Percentiles rank a stretch among this genome's conserved stretches.
These are phyloP conservation scores for Hypothenemus hampei DNA, from an alignment of 1,140 invertebrate genomes.

Conservation along the genomic window DNA sequence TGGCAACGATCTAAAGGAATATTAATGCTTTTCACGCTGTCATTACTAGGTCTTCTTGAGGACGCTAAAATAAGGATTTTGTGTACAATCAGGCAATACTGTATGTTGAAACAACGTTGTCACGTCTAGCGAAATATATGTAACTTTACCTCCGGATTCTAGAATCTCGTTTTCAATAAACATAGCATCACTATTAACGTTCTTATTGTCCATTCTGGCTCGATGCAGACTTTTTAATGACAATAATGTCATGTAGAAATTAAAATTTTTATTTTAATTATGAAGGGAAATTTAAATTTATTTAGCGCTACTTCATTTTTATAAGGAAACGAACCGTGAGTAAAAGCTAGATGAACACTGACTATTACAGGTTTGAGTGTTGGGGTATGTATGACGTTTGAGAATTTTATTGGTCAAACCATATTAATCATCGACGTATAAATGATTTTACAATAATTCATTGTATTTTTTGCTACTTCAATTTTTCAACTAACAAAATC, in stretches of 20 bases:
- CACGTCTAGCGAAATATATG: neutral
- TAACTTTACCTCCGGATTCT: slow-evolving; percentile 17
- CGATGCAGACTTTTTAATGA: slow-evolving; percentile 6
- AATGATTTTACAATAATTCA: neutral
- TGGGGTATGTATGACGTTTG: no score
- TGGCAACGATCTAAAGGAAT: slow-evolving; percentile 28
- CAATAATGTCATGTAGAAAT: slow-evolving; percentile 19
- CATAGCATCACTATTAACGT: slow-evolving; percentile 20
- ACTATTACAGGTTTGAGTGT: no score
- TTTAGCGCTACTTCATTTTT: neutral
- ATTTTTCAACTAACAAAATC: neutral
- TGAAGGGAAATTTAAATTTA: neutral
- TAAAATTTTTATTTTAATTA: neutral
- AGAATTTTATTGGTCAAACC: neutral
- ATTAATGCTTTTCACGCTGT: slow-evolving; percentile 39
- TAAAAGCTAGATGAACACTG: neutral
- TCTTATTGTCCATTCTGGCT: slow-evolving; percentile 23
- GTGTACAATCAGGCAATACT: no score
- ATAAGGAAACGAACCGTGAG: neutral
- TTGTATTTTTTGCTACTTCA: neutral
- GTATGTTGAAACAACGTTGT: neutral
- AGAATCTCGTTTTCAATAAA: slow-evolving; percentile 33
- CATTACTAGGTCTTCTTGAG: slow-evolving; percentile 39
- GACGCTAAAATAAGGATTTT: slow-evolving; percentile 34
- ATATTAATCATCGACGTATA: neutral